phyloP scores from a whole-genome alignment of 1,140 invertebrate species.

The Argopecten irradians region DNA sequence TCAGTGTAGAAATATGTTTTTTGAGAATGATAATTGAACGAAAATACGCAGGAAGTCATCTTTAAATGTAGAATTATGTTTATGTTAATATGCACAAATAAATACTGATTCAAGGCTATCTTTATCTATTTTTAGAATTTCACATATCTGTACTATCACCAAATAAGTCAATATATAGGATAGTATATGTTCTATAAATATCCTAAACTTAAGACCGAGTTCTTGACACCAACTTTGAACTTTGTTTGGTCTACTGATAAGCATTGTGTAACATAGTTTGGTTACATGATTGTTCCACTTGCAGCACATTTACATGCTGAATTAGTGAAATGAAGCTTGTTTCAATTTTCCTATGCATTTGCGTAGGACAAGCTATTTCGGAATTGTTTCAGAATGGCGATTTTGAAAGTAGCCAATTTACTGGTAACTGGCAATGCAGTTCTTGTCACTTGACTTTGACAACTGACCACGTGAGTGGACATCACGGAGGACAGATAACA shows the following conservation, averaged over 20 bases:
- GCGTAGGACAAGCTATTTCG: slow-evolving; percentile 1
- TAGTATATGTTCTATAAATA: too few relatives aligned
- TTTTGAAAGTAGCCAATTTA: not conserved
- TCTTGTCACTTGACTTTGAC: not conserved
- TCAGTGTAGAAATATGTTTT: too few relatives aligned
- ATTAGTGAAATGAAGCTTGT: not conserved
- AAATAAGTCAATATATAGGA: too few relatives aligned
- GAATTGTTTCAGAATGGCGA: slow-evolving; percentile 9
- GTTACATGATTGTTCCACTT: not conserved
- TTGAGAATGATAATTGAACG: too few relatives aligned
- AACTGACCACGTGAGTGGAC: not conserved
- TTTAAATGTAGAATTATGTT: too few relatives aligned
- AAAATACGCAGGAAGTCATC: too few relatives aligned
- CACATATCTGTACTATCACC: too few relatives aligned
- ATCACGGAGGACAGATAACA: not conserved
- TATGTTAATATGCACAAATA: too few relatives aligned
- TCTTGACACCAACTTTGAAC: not conserved
- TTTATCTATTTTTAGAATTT: too few relatives aligned
- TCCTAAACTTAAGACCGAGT: too few relatives aligned
- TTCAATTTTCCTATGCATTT: not conserved
- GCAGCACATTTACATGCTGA: not conserved
- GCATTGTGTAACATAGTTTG: not conserved
- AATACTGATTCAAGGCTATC: too few relatives aligned
- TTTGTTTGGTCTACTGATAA: not conserved
- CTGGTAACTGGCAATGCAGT: not conserved